A percentile compares a stretch with the other conserved stretches of the same genome.
phyloP scores from a whole-genome alignment of 2,113 vertebrate genomes.

The Festucalex cinctus region DNA sequence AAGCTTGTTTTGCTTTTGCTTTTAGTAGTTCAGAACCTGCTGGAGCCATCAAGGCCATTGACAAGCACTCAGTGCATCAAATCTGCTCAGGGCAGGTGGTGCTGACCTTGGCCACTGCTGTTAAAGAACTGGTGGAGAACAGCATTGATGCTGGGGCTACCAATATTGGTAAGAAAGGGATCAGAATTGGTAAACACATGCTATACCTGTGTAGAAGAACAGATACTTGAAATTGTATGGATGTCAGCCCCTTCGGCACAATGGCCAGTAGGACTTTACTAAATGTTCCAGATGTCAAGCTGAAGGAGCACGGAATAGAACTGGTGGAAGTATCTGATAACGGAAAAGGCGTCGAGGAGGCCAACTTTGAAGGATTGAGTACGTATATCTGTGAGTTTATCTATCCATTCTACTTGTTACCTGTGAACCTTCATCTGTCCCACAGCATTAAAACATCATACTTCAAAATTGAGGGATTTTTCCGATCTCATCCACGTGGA shows the following conservation, averaged over 20 bases:
- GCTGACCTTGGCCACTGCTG: slow-evolving; percentile 86
- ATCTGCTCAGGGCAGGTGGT: slow-evolving; percentile 98
- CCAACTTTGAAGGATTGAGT: slow-evolving; percentile 95
- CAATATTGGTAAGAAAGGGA: slow-evolving; percentile 76
- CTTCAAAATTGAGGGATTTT: slow-evolving; percentile 93
- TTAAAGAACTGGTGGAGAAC: slow-evolving; percentile 95
- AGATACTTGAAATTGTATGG: neutral
- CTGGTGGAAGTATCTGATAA: slow-evolving; percentile 96
- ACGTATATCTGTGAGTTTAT: slow-evolving; percentile 57
- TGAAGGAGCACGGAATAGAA: slow-evolving; percentile 88
- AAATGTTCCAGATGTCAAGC: slow-evolving; percentile 80
- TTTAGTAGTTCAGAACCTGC: slow-evolving; percentile 71
- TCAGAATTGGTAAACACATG: neutral
- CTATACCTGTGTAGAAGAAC: neutral
- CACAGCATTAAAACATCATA: slow-evolving; percentile 93
- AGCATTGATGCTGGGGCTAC: slow-evolving; percentile 93
- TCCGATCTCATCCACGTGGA: slow-evolving; percentile 88
- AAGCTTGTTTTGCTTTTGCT: neutral
- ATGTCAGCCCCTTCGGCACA: too few species aligned
- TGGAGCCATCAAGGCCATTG: slow-evolving; percentile 83
- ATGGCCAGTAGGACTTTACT: too few species aligned
- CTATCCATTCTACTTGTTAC: neutral
- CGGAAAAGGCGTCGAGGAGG: slow-evolving; percentile 87
- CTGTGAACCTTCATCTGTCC: neutral
- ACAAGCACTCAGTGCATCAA: slow-evolving; percentile 87